Conservation (phyloP, 2,888 invertebrate species). For the Gibbula magus region DNA sequence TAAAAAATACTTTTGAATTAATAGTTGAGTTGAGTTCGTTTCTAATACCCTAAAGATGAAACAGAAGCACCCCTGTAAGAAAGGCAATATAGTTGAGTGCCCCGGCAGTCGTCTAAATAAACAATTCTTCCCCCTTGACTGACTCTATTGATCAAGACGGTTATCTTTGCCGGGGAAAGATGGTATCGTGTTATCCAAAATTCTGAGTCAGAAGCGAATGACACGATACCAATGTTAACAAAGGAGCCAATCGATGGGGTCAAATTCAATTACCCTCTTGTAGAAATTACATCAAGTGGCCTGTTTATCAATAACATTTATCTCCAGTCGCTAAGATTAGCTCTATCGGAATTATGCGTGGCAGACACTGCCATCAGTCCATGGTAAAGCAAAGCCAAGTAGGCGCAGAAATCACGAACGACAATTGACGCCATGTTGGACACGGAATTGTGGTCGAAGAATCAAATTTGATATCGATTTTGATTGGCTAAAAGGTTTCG, state of each 20-base stretch:
- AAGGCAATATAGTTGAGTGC: too few species aligned
- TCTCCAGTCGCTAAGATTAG: conserved; percentile 12
- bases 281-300: conserved; percentile 24
- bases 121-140: too few species aligned
- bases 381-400: not conserved
- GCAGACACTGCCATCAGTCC: not conserved
- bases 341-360: not conserved
- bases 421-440: conserved; percentile 7
- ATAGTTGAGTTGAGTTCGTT: too few species aligned
- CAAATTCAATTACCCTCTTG: conserved; percentile 38
- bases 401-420: not conserved
- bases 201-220: conserved; percentile 14
- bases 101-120: too few species aligned
- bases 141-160: too few species aligned
- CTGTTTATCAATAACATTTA: conserved; percentile 30
- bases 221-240: conserved; percentile 21
- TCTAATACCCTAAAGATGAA: too few species aligned
- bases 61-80: too few species aligned
- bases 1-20: too few species aligned
- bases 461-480: not conserved
- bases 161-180: not conserved
- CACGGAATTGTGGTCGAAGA: not conserved
- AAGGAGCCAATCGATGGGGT: conserved; percentile 33
- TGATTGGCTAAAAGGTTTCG: conserved; percentile 6
- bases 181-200: conserved; percentile 1